Base-by-base conservation (phyloP, 1,140 invertebrate genomes). In the Melipona quadrifasciata region DNA sequence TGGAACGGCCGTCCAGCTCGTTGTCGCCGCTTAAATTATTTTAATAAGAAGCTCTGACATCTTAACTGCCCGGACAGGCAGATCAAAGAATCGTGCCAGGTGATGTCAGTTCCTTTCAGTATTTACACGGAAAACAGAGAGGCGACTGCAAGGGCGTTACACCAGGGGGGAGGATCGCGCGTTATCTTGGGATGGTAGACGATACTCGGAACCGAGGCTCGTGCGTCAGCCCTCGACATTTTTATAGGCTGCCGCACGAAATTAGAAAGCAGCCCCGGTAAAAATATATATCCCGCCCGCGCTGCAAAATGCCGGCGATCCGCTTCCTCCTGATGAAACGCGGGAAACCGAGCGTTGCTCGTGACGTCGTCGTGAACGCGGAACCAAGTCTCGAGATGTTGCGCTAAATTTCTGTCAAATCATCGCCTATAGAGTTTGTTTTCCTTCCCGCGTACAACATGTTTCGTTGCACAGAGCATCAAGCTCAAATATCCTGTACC, bases 1-100 rank as follows among this genome's bases (percentile, higher is more conserved):
- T 80, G 71, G 74, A 72, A 82, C 61, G 31, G 71, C 75, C 51
- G 73, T 55, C 65, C 61, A 16, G 74, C 12, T 70, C 57, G 70
- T 31, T 72, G 67, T 58, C 21, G 78, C 55, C 65, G 83, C 75
- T 86, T 87, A 90, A 91, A 92, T 92, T 91, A 92, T 92, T 91
- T 92, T 92, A 92, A 92, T 92, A 92, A 92, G 87, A 83, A 83
- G 82, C 82, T 85, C 55, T 91, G 93, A 92, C 91, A 87, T 90
- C 84, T 92, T 92, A 92, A 93, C 85, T 91, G 86, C 87, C 84
- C 77, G 85, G 85, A 90, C 90, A 87, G 90, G 72, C 68, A 91
- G 92, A 93, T 93, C 92, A 93, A 93, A 93, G 92, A 77, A 82
- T 72, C 71, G 39, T 80, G 57, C 82, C 89, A 88, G 89, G 89